Conservation (phyloP, 1,140 invertebrate genomes). For the Tribolium castaneum region DNA sequence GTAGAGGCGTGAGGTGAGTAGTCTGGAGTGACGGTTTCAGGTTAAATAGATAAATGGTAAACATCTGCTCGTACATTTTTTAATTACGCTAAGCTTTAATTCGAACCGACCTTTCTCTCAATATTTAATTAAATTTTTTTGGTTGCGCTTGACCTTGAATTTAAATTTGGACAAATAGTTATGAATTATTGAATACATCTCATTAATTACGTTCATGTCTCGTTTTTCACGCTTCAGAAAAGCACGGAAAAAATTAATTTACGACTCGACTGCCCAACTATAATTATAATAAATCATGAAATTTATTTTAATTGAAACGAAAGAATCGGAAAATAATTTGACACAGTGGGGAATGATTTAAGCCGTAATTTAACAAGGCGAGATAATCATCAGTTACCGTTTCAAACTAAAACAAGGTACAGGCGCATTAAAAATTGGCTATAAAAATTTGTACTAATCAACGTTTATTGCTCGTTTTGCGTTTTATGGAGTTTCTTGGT, state of each 20-base stretch:
- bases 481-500: constrained; percentile 18
- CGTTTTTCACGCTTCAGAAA: constrained; percentile 24
- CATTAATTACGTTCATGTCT: constrained; percentile 27
- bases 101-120: neutral
- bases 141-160: constrained; percentile 3
- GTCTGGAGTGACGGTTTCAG: neutral
- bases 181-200: constrained; percentile 16
- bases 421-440: constrained; percentile 16
- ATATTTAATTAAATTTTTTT: constrained; percentile 20
- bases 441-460: constrained; percentile 15
- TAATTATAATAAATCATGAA: constrained; percentile 21
- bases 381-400: constrained; percentile 25
- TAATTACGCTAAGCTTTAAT: constrained; percentile 10
- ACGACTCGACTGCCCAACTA: neutral
- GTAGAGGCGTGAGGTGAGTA: neutral
- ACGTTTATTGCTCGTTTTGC: constrained; percentile 1
- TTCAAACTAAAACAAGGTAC: neutral
- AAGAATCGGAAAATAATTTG: neutral
- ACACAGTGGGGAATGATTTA: neutral
- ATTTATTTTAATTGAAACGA: neutral
- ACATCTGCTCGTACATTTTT: constrained; percentile 3
- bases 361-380: constrained; percentile 18
- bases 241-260: constrained; percentile 14
- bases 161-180: constrained; percentile 19
- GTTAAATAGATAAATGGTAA: neutral